These are phyloP conservation scores for Peromyscus californicus DNA, from an alignment of 2,113 vertebrate species.

Conservation along the genomic window DNA sequence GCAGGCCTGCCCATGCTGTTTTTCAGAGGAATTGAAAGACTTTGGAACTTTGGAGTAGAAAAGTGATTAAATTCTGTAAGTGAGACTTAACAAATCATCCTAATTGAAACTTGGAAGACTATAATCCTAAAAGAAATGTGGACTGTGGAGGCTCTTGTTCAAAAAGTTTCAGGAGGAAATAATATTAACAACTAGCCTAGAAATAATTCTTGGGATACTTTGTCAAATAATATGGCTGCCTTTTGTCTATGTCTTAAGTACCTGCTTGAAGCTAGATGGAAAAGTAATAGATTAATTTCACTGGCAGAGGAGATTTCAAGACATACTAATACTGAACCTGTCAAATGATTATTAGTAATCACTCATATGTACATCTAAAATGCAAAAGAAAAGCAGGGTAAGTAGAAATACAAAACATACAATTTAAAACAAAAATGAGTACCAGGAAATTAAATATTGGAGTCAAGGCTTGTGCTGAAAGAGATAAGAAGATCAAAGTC, in stretches of 20 bases:
- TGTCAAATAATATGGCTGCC: background rate
- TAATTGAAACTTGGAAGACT: background rate
- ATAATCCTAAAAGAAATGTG: no score
- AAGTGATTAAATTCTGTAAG: background rate
- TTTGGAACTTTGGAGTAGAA: background rate
- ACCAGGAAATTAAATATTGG: background rate
- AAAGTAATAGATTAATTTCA: background rate
- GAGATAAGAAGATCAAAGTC: background rate
- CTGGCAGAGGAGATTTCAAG: background rate
- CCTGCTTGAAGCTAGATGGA: background rate
- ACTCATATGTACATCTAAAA: background rate
- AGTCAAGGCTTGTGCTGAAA: background rate
- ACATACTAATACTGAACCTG: background rate
- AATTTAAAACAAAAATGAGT: background rate
- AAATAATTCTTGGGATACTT: background rate
- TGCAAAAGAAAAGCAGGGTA: background rate
- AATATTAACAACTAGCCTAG: background rate
- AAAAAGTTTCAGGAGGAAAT: background rate
- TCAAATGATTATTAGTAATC: background rate
- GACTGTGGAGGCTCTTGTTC: background rate
- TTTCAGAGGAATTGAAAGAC: background rate
- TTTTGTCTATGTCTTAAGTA: background rate
- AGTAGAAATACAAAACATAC: background rate
- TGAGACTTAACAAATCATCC: background rate
- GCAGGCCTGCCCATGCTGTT: background rate